Conservation (phyloP, 2,888 invertebrate genomes). For the Folsomia candida region DNA sequence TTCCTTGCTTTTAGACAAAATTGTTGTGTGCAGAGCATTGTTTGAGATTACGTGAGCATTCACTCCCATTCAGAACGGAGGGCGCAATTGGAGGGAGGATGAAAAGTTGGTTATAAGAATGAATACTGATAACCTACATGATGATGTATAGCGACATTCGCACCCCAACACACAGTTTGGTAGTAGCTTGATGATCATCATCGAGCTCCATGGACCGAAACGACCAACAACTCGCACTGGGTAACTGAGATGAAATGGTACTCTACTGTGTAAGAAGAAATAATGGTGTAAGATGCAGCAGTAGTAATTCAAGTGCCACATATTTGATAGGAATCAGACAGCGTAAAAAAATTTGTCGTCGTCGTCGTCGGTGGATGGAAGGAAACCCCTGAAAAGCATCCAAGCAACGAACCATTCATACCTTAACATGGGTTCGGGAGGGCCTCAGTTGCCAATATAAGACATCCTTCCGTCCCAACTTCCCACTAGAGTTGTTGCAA, state of each 20-base stretch:
- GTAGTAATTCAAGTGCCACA: neutral
- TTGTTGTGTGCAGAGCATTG: neutral
- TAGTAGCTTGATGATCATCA: slow-evolving; percentile 9
- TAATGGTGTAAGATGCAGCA: neutral
- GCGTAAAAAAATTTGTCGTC: slow-evolving; percentile 34
- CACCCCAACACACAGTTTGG: neutral
- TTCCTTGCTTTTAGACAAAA: neutral
- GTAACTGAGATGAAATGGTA: neutral
- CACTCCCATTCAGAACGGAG: neutral
- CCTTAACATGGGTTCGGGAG: slow-evolving; percentile 4
- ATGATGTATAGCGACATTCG: neutral
- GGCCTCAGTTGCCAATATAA: slow-evolving; percentile 27
- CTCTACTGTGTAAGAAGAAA: neutral
- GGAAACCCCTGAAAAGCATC: slow-evolving; percentile 12
- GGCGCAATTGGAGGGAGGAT: neutral
- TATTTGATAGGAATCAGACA: slow-evolving; percentile 44
- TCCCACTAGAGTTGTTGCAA: neutral
- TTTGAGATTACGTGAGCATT: neutral
- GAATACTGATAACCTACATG: neutral
- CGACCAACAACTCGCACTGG: slow-evolving; percentile 23
- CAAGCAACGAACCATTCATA: neutral
- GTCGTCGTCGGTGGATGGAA: no score
- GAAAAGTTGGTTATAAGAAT: neutral
- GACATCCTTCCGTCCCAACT: slow-evolving; percentile 12
- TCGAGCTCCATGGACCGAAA: slow-evolving; percentile 44